These are phyloP conservation scores for Geotrypetes seraphini DNA, from an alignment of 2,797 vertebrate species.

Conservation along the genomic window DNA sequence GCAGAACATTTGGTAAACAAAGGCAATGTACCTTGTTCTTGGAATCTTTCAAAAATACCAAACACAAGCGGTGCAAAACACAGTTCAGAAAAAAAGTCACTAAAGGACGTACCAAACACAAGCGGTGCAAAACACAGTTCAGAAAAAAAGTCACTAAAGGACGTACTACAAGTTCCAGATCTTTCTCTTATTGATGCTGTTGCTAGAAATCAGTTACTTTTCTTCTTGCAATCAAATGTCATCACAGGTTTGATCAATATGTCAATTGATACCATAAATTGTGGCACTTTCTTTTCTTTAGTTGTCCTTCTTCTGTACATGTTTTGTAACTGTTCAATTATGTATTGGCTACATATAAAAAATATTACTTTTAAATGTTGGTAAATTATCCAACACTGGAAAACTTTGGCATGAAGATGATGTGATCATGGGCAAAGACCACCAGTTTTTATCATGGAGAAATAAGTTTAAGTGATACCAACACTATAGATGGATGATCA, in stretches of 20 bases:
- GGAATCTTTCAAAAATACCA: constrained; percentile 34
- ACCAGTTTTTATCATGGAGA: too few relatives aligned
- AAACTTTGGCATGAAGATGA: too few relatives aligned
- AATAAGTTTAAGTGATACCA: too few relatives aligned
- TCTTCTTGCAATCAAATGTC: constrained; percentile 83
- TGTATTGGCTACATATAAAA: constrained; percentile 63
- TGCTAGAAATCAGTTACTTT: constrained; percentile 80
- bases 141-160: not conserved
- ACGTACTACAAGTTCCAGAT: constrained; percentile 11
- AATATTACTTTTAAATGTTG: constrained; percentile 79
- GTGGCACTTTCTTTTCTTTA: constrained; percentile 49
- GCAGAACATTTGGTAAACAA: constrained; percentile 59
- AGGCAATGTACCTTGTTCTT: constrained; percentile 60
- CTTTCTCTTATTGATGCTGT: constrained; percentile 75
- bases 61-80: constrained; percentile 9
- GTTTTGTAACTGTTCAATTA: constrained; percentile 69
- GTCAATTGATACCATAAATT: constrained; percentile 70
- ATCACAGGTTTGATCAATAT: constrained; percentile 81
- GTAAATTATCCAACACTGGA: too few relatives aligned
- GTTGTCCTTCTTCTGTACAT: constrained; percentile 71
- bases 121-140: constrained; percentile 14
- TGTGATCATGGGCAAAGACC: too few relatives aligned
- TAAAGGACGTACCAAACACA: not conserved
- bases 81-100: not conserved
- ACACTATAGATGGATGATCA: too few relatives aligned